These are phyloP conservation scores for Pithys albifrons DNA, from an alignment of 2,113 vertebrate species.

Conservation along the genomic window DNA sequence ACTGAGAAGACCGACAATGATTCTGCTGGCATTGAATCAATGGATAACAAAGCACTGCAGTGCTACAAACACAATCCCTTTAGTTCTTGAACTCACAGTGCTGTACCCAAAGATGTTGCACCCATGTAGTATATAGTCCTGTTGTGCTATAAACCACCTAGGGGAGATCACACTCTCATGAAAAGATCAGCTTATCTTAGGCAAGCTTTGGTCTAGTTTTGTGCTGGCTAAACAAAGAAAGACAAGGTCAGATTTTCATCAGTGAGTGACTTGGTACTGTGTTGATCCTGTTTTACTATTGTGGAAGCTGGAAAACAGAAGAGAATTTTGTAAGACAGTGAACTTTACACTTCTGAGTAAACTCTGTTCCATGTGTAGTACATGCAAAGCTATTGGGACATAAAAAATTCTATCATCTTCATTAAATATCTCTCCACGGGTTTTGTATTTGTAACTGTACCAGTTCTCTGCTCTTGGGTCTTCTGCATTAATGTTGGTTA, in stretches of 20 bases:
- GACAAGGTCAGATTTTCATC: background rate
- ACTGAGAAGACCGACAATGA: background rate
- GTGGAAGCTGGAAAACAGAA: background rate
- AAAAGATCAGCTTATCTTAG: background rate
- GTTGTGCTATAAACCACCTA: background rate
- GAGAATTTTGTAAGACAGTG: background rate
- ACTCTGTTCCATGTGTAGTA: background rate
- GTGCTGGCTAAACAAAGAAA: background rate
- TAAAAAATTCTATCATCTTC: background rate
- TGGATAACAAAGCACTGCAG: rapidly evolving
- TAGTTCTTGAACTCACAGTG: background rate
- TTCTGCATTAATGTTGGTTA: background rate
- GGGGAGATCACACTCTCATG: background rate
- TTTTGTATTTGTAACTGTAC: background rate
- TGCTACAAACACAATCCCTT: rapidly evolving
- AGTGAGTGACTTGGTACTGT: background rate
- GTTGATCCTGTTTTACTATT: background rate
- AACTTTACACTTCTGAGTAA: background rate
- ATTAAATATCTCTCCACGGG: background rate
- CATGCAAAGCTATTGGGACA: background rate
- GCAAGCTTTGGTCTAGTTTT: background rate
- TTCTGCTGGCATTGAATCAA: background rate
- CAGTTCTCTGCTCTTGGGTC: background rate
- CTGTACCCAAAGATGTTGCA: background rate
- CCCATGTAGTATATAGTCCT: background rate